phyloP scores from a whole-genome alignment of 2,797 vertebrate genomes.

The Callimico goeldii region DNA sequence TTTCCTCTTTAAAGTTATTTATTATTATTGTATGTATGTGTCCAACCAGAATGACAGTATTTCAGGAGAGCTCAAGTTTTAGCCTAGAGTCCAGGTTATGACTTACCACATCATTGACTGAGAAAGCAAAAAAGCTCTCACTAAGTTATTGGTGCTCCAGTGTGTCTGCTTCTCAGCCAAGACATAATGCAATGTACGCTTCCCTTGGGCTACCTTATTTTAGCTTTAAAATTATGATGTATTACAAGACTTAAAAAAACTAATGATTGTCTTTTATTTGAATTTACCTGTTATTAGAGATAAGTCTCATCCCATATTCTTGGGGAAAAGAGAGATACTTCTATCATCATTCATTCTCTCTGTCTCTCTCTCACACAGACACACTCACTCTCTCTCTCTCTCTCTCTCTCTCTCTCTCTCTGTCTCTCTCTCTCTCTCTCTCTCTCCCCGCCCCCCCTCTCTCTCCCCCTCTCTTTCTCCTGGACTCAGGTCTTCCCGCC shows the following conservation, averaged over 20 bases:
- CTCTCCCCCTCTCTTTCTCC: too few species aligned
- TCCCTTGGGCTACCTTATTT: background rate
- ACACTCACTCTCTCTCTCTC: too few species aligned
- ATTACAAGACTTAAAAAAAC: background rate
- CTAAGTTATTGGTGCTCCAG: background rate
- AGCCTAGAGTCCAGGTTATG: background rate
- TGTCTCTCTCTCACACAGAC: too few species aligned
- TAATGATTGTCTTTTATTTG: slow-evolving; percentile 1
- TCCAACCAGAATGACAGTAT: background rate
- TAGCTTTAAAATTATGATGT: background rate
- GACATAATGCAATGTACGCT: background rate
- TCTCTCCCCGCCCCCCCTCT: too few species aligned
- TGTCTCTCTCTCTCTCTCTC: too few species aligned
- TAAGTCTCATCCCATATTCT: background rate
- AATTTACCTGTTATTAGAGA: background rate
- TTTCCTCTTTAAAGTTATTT: background rate
- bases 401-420: too few species aligned
- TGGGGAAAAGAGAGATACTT: background rate
- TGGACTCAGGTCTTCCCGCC: background rate
- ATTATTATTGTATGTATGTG: slow-evolving; percentile 2
- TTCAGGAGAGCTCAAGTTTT: slow-evolving; percentile 17
- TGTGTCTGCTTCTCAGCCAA: background rate
- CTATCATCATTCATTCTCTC: too few species aligned
- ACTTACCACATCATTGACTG: background rate
- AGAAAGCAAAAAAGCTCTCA: background rate